These are phyloP conservation scores for Caenorhabditis becei DNA, from an alignment of 2,888 invertebrate species.

Conservation along the genomic window DNA sequence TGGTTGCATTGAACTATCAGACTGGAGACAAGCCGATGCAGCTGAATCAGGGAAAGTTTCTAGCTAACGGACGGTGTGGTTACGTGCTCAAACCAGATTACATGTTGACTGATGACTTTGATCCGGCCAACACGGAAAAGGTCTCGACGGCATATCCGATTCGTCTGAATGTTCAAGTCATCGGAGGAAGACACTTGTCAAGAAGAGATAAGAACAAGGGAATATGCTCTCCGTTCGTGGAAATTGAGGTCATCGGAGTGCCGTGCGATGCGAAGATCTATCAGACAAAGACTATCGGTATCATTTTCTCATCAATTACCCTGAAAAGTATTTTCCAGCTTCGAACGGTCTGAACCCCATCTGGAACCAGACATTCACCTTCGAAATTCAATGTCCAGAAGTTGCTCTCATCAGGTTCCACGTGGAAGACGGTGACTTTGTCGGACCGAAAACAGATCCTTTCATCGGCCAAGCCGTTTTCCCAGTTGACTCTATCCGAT, in stretches of 20 bases:
- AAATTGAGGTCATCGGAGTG: conserved; percentile 78
- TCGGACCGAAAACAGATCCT: conserved; percentile 90
- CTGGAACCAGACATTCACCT: conserved; percentile 92
- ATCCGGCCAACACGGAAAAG: conserved; percentile 86
- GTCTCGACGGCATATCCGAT: conserved; percentile 73
- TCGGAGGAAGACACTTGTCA: conserved; percentile 92
- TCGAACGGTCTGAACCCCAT: conserved; percentile 95
- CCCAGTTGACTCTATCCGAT: conserved; percentile 85
- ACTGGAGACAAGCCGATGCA: conserved; percentile 97
- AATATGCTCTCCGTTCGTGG: conserved; percentile 80
- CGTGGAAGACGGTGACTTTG: conserved; percentile 91
- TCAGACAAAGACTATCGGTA: conserved; percentile 90
- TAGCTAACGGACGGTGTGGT: conserved; percentile 93
- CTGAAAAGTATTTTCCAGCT: no score
- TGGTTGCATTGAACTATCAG: conserved; percentile 98
- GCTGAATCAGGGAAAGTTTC: conserved; percentile 93
- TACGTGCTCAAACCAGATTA: conserved; percentile 93
- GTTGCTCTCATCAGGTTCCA: conserved; percentile 89
- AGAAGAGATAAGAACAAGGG: conserved; percentile 85
- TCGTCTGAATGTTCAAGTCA: conserved; percentile 83
- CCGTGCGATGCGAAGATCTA: conserved; percentile 85
- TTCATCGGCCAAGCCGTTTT: conserved; percentile 96
- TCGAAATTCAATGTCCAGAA: conserved; percentile 89
- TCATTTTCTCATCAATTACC: conserved; percentile 75
- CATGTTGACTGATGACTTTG: conserved; percentile 88